These are phyloP conservation scores for Amaurobius ferox DNA, from an alignment of 2,888 invertebrate species.

Conservation along the genomic window DNA sequence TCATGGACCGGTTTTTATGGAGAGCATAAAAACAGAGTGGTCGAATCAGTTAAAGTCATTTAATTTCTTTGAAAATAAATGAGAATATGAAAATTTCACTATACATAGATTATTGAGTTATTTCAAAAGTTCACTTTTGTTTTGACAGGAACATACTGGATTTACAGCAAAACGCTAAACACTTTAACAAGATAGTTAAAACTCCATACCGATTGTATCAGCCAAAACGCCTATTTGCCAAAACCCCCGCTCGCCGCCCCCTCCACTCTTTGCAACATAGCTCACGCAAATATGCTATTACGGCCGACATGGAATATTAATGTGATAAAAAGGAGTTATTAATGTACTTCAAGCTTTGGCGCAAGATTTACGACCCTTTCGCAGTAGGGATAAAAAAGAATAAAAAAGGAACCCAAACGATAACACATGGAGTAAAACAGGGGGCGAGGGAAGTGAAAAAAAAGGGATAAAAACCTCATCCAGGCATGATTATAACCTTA, in stretches of 20 bases:
- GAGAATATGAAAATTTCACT: no score
- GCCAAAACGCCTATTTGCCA: not conserved
- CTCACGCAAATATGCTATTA: constrained; percentile 69
- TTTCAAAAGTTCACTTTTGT: no score
- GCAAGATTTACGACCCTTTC: constrained; percentile 61
- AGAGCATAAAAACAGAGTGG: no score
- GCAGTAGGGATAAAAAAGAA: not conserved
- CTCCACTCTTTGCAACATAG: not conserved
- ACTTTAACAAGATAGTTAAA: not conserved
- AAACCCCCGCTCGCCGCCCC: not conserved
- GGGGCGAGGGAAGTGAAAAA: constrained; percentile 5
- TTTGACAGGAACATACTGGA: no score
- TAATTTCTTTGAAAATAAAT: no score
- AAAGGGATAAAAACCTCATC: constrained; percentile 50
- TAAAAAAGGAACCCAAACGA: not conserved
- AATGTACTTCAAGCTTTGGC: constrained; percentile 37
- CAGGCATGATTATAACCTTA: constrained; percentile 70
- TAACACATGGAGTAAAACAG: constrained; percentile 32
- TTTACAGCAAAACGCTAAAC: no score
- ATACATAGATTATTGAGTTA: no score
- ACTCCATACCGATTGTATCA: not conserved
- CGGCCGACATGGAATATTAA: constrained; percentile 67
- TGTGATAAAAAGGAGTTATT: constrained; percentile 71
- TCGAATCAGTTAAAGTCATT: no score
- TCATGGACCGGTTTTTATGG: no score